These are phyloP conservation scores for Papilio protenor DNA, from an alignment of 2,888 invertebrate genomes.

Conservation along the genomic window DNA sequence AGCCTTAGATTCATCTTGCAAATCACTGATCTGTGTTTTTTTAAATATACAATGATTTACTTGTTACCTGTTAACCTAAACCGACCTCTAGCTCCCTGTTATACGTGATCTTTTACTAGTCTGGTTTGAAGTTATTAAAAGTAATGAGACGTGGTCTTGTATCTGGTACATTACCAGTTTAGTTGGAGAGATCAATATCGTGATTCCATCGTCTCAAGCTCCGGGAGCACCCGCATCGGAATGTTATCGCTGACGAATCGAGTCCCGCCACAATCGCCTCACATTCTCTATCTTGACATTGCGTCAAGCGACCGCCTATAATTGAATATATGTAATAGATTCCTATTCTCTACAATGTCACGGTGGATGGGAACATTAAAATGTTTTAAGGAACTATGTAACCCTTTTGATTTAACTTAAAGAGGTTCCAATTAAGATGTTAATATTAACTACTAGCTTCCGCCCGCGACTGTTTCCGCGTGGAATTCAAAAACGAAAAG, in stretches of 20 bases:
- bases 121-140: background rate
- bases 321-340: slow-evolving; percentile 15
- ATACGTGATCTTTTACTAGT: background rate
- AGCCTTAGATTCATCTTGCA: background rate
- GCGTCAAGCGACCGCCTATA: slow-evolving; percentile 11
- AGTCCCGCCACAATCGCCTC: slow-evolving; percentile 30
- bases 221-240: slow-evolving; percentile 57
- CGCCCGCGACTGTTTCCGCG: no score
- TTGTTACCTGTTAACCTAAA: background rate
- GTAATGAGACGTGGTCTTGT: slow-evolving; percentile 46
- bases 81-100: background rate
- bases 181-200: slow-evolving; percentile 53
- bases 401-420: no score
- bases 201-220: slow-evolving; percentile 54
- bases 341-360: background rate
- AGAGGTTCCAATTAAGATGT: no score
- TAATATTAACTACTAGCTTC: no score
- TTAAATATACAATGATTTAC: background rate
- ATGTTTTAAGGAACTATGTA: background rate
- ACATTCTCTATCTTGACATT: slow-evolving; percentile 21
- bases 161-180: slow-evolving; percentile 58
- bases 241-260: slow-evolving; percentile 58
- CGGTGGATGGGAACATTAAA: background rate
- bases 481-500: no score
- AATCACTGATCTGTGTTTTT: background rate